phyloP scores from a whole-genome alignment of 2,888 invertebrate genomes.

The Agonopterix arenella region DNA sequence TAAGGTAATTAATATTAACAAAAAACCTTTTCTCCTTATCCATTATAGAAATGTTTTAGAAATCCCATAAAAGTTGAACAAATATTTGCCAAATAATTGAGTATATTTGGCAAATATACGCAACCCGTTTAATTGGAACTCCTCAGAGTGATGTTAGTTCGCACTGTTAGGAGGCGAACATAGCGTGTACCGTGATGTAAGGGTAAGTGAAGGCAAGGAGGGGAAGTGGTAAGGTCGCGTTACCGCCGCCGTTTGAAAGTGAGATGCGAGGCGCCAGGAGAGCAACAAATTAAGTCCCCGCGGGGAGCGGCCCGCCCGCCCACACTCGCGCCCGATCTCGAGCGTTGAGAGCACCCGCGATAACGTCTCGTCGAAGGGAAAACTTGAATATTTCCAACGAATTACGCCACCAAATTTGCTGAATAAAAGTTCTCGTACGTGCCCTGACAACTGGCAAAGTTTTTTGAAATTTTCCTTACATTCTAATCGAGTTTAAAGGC shows the following conservation, averaged over 20 bases:
- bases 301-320: conserved; percentile 45
- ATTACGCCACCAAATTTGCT: conserved; percentile 64
- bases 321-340: conserved; percentile 7
- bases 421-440: conserved; percentile 65
- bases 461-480: conserved; percentile 51
- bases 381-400: conserved; percentile 69
- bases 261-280: conserved; percentile 75
- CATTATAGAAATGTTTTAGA: no score
- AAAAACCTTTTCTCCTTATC: no score
- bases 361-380: conserved; percentile 69
- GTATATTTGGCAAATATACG: no score
- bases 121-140: neutral
- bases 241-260: conserved; percentile 66
- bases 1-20: no score
- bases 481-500: conserved; percentile 54
- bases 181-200: conserved; percentile 45
- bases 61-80: no score
- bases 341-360: conserved; percentile 61
- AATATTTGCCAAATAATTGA: no score
- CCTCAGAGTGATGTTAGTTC: neutral
- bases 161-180: conserved; percentile 33
- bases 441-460: conserved; percentile 54
- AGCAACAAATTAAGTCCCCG: conserved; percentile 76
- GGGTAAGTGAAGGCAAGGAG: conserved; percentile 61
- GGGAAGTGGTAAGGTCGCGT: conserved; percentile 70